Evolutionary conservation across 2,113 vertebrate genomes (phyloP), one percentile per base, ranked within the genome.

Genomic region (Datnioides undecimradiatus): DNA sequence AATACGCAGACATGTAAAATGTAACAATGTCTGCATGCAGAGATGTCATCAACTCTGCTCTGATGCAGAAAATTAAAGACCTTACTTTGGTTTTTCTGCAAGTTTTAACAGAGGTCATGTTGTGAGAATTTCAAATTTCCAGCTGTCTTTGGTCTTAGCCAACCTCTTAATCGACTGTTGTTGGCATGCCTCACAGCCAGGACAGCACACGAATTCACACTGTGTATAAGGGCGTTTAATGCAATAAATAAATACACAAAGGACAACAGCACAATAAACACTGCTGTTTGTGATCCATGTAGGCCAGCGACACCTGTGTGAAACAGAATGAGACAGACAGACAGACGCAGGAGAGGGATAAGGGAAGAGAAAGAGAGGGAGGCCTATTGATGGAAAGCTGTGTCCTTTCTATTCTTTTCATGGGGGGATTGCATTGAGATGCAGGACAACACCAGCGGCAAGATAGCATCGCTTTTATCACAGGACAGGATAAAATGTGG

Each of bases 391-490:
- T 75, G 72, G 79, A 84, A 83, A 74, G 73, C 82, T 34, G 6
- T 55, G 79, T 90, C 58, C 77, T 78, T 76, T 80, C 67, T 67
- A 33, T 68, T 80, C 62, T 79, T 80, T 74, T 68, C 45, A 77
- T 57, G 49, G 40, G 55, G 68, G 59, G 70, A 79, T 85, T 71
- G 67, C 78, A 89, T 92, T 92, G 81, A 85, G 84, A 92, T 93
- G 84, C 89, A 85, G 76, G 86, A 85, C 86, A 83, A 73, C 83
- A 79, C 80, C 34, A 14, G 83, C 73, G 21, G 52, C 13, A 16
- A 70, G 86, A 93, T 79, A 88, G 65, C 76, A 93, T 93, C 82
- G 19, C 88, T 82, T 85, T 85, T 83, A 75, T 86, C 83, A 81
- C 70, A 82, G 84, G 73, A 79, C 69, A 83, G 73, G 85, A 64